Base-by-base conservation (phyloP, 2,797 vertebrate species). In the Neostethus bicornis region DNA sequence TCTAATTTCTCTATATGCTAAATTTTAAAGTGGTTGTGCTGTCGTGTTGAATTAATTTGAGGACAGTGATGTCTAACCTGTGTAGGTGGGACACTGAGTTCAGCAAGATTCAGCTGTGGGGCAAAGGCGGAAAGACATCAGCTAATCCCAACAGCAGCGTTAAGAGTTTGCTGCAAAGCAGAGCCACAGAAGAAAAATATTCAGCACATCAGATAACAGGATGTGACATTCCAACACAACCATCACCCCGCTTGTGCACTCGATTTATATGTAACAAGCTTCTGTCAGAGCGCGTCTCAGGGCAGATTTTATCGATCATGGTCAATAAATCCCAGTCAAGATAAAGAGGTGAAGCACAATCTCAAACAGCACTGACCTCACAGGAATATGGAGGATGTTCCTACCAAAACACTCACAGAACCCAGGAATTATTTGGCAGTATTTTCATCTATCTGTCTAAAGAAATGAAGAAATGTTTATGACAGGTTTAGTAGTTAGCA, bases 331-430 rank as follows among this genome's bases (percentile, higher is more conserved):
- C 66, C 70, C 23, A 41, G 51, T 62, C 24, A 47, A 61, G 61
- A 65, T 71, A 76, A 62, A 71, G 60, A 52, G 47, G 51, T 75
- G 38, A 75, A 81, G 50, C 11, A 9, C 59, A 61, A 63, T 45
- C 47, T 66, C 65, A 55, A 54, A 47, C 70, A 45, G 50, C 3
- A 51, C 59, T 45, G 57, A 68, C 66, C 59, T 81, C 53, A 45
- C 11, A 19, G 61, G 79, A 84, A 81, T 71, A 74, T 55, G 45
- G 54, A 44, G 50, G 71, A 82, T 84, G 63, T 71, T 70, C 59
- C 62, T 58, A 47, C 20, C n/a, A 10, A 28, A 54, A 10, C 35
- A 13, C 13, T 66, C 56, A 52, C 53, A 45, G 25, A 66, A 38
- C 38, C 49, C 55, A 49, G 31, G 38, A 41, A 16, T 50, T 19